phyloP scores from a whole-genome alignment of 2,797 vertebrate species.

The Carcharodon carcharias region DNA sequence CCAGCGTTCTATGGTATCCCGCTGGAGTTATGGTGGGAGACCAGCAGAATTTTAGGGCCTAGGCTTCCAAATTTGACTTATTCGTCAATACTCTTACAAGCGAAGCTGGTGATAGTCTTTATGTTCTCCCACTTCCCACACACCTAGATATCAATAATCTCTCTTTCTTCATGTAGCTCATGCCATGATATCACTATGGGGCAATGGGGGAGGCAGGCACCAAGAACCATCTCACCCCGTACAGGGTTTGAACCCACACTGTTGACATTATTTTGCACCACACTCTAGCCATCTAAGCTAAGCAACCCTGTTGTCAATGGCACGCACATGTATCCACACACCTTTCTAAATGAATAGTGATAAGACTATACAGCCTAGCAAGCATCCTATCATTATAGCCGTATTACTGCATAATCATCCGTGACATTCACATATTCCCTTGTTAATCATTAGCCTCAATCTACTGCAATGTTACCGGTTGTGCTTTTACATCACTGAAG shows the following conservation, averaged over 20 bases:
- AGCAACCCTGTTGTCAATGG: background rate
- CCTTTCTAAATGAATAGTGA: background rate
- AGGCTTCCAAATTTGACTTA: background rate
- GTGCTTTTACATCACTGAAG: background rate
- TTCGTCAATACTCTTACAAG: background rate
- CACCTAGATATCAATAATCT: background rate
- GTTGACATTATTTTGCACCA: background rate
- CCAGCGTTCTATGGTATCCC: background rate
- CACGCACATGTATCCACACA: background rate
- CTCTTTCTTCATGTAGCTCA: no score
- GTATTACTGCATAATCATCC: background rate
- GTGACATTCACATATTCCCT: background rate
- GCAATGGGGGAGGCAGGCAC: no score
- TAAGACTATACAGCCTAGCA: background rate
- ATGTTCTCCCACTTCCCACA: background rate
- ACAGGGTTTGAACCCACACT: no score
- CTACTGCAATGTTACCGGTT: background rate
- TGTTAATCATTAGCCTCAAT: background rate
- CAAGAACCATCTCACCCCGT: no score
- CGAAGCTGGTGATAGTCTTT: background rate
- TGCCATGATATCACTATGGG: no score
- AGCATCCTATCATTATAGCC: background rate
- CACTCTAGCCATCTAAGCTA: background rate
- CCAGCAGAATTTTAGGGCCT: background rate
- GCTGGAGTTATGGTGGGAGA: background rate